These are phyloP conservation scores for Sylvicapra grimmia DNA, from an alignment of 2,113 vertebrate genomes.

Conservation along the genomic window DNA sequence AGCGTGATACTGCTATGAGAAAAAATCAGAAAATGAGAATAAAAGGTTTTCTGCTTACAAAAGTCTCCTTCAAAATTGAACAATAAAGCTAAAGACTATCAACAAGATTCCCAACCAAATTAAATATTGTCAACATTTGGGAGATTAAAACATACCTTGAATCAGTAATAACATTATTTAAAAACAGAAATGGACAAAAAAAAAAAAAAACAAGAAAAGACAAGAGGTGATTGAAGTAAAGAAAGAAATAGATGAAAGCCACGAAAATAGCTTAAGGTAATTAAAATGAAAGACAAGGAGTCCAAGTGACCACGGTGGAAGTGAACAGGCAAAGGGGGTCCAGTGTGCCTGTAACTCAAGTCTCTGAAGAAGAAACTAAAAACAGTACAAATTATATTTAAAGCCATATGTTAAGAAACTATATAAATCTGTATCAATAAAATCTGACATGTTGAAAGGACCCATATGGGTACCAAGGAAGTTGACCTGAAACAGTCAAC, in stretches of 20 bases:
- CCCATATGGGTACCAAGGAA: not conserved
- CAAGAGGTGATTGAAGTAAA: not conserved
- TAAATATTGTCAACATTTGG: not conserved
- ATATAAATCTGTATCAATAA: not conserved
- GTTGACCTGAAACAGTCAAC: not conserved
- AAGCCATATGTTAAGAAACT: not conserved
- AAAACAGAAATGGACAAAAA: not conserved
- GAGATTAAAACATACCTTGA: not conserved
- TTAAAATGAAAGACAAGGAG: fast-evolving
- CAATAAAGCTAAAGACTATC: not conserved
- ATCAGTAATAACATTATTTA: not conserved
- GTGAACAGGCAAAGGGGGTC: fast-evolving
- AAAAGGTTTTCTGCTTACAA: not conserved
- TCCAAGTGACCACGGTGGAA: fast-evolving
- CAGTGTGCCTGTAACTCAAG: fast-evolving
- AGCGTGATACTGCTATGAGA: fast-evolving
- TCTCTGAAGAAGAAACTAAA: not conserved
- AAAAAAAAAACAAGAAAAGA: not conserved
- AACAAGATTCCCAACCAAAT: too few species aligned
- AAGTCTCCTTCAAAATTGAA: too few species aligned
- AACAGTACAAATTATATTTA: not conserved
- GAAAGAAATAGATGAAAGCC: too few species aligned
- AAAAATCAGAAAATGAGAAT: not conserved
- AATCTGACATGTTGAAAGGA: too few species aligned
- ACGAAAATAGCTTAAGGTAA: not conserved